Base-by-base conservation (phyloP, 2,797 vertebrate species). In the Microhierax caerulescens region DNA sequence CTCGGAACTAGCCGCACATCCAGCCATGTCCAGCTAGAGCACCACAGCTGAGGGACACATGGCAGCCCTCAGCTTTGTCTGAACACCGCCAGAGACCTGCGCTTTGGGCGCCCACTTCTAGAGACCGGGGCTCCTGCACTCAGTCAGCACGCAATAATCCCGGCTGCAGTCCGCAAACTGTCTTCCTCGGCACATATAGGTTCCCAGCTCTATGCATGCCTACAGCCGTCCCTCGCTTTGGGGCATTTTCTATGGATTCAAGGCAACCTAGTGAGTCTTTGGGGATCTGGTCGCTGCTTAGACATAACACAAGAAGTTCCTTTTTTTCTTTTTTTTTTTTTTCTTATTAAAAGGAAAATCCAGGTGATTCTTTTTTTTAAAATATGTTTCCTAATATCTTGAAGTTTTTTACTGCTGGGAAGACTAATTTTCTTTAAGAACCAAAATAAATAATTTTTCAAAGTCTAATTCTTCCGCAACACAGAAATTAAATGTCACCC, bases 41-140 rank as follows among this genome's bases (percentile, higher is more conserved):
- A 45, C 3, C 2, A 0, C 32, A 69, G 28, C 5, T 8, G 11
- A 24, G 18, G 0, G 1, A 48, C 21, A 17, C 7, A 5, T 5
- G 39, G n/a, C 37, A 88, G 22, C 18, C 25, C 23, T 74, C 32
- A 43, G 36, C 18, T 84, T 73, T 41, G 9, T 43, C 14, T 53
- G 17, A 14, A 32, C 25, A 27, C 4, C 6, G 34, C 51, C 13
- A 53, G 36, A 45, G 28, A 32, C 13, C 8, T 6, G 7, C 21
- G 25, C 22, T 48, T 65, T 57, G 27, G 28, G 27, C 18, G 13
- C 27, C 27, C 28, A 18, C 5, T 7, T 34, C 59, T 36, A n/a
- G 22, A 53, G 27, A n/a, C 34, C 4, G 1, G 0, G 30, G 17
- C 3, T 88, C 8, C 32, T 34, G 23, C 39, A 41, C 7, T 23